phyloP scores from a whole-genome alignment of 2,797 vertebrate genomes.

The Menidia menidia region DNA sequence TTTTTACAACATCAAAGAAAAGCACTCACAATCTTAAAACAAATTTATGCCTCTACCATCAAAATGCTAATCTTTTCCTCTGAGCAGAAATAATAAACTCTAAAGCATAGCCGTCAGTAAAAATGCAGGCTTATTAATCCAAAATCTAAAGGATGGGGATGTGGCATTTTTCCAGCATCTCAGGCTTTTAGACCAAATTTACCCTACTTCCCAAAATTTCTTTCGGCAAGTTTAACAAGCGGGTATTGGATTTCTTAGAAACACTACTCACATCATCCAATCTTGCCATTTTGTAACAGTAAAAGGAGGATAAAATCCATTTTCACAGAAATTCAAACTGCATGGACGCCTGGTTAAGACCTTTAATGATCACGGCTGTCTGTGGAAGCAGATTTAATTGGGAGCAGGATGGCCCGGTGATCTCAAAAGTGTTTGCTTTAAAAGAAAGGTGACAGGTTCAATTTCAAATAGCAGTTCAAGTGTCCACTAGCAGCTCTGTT shows the following conservation, averaged over 20 bases:
- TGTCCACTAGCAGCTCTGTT: constrained; percentile 6
- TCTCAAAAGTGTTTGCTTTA: constrained; percentile 14
- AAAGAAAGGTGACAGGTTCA: constrained; percentile 23
- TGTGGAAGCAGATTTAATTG: constrained; percentile 15
- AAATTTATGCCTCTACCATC: too few relatives aligned
- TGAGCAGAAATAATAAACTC: too few relatives aligned
- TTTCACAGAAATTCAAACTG: background rate
- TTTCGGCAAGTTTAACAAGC: too few relatives aligned
- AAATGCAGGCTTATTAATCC: background rate
- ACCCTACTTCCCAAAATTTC: too few relatives aligned
- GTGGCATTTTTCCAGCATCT: background rate
- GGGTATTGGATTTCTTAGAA: too few relatives aligned
- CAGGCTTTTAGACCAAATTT: too few relatives aligned
- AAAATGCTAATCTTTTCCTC: too few relatives aligned
- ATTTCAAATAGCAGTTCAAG: background rate
- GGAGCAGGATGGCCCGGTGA: background rate
- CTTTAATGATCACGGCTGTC: background rate
- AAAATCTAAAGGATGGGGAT: background rate
- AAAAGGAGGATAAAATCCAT: background rate
- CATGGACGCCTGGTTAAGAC: background rate
- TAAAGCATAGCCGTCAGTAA: background rate
- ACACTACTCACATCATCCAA: too few relatives aligned
- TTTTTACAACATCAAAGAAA: too few relatives aligned
- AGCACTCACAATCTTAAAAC: too few relatives aligned
- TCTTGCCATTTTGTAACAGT: too few relatives aligned